Base-by-base conservation (phyloP, 2,797 vertebrate genomes). In the Coendou prehensilis region DNA sequence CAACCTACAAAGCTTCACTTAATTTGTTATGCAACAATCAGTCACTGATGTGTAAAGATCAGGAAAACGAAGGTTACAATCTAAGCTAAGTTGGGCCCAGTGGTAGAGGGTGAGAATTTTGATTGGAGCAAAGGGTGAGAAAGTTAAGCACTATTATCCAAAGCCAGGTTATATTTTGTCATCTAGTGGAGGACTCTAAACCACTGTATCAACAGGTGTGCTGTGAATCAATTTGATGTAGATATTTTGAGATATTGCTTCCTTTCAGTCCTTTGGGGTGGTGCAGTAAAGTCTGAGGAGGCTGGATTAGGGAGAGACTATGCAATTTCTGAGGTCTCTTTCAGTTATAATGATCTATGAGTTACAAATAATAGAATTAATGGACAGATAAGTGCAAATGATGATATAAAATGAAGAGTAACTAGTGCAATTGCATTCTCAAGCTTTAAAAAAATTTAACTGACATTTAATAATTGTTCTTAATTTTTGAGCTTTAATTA, bases 401-500 rank as follows among this genome's bases (percentile, higher is more conserved):
- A 6, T 63, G 17, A 61, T 85, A 41, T 64, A 2, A 63, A 56
- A 23, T 30, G 33, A 92, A 14, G 37, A 20, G 11, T 54, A 52
- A 41, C 1, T 23, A 22, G 18, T 52, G 14, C 1, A 30, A 41
- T 11, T 90, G 15, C 10, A 75, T 89, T 89, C 82, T 54, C 37
- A 71, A 94, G n/a, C 15, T 87, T 90, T 76, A 93, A 45, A 57
- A 28, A 7, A 2, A 23, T n/a, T 61, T 23, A 71, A 50, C 30
- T 23, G 41, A 37, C 8, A 11, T 4, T 26, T 54, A 69, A 9
- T 61, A 61, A 14, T 23, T 73, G n/a, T 61, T 26, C 45, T 54
- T 88, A 54, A 61, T 33, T 45, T 89, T 84, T 23, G n/a, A 96
- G 54, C 26, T 78, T 89, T 93, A 87, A 80, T 41, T 92, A 23